These are phyloP conservation scores for Drosophila ironensis DNA, from an alignment of 1,140 invertebrate genomes.

Conservation along the genomic window DNA sequence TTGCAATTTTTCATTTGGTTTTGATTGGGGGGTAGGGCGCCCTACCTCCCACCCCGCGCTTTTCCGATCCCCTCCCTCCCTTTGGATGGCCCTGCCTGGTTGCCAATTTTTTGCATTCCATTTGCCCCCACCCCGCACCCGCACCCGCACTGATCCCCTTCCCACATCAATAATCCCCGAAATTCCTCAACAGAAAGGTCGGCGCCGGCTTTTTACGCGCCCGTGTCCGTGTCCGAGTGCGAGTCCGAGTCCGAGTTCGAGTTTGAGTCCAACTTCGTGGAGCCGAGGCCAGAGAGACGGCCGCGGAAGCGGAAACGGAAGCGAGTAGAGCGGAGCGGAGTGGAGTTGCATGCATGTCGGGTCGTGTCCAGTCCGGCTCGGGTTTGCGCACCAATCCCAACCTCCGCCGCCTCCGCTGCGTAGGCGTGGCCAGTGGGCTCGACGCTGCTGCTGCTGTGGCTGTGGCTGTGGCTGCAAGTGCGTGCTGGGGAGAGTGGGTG, in stretches of 20 bases:
- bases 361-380: conserved; percentile 63
- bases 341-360: conserved; percentile 1
- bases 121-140: too few species aligned
- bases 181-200: conserved; percentile 53
- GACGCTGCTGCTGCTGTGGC: too few species aligned
- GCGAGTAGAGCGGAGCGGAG: background rate
- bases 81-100: too few species aligned
- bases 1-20: conserved; percentile 64
- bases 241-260: too few species aligned
- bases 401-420: conserved; percentile 29
- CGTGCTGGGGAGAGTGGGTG: conserved; percentile 19
- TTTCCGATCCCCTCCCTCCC: background rate
- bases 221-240: too few species aligned
- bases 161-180: conserved; percentile 70
- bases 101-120: background rate
- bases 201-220: conserved; percentile 72
- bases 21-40: background rate
- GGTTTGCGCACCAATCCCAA: conserved; percentile 76
- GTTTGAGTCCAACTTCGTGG: too few species aligned
- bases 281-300: too few species aligned
- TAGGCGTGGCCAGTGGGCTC: conserved; percentile 71
- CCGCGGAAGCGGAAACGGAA: background rate
- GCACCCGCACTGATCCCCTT: background rate
- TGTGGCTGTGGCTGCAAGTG: conserved; percentile 47
- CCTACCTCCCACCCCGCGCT: too few species aligned